These are phyloP conservation scores for Taxidea taxus DNA, from an alignment of 2,113 vertebrate genomes.

Conservation along the genomic window DNA sequence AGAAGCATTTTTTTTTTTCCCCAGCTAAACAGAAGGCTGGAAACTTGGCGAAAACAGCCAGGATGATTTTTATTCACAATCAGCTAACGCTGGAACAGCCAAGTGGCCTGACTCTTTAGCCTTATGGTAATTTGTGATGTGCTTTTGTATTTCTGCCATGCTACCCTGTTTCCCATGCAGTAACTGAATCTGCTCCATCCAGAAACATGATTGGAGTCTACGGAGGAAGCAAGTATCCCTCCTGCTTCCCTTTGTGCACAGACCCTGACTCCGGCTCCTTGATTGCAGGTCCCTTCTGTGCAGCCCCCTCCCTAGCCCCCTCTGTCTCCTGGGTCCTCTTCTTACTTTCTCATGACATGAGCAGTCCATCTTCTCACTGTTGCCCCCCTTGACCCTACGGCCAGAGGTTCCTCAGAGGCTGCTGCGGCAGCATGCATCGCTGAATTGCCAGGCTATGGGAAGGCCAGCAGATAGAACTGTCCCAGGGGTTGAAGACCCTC, in stretches of 20 bases:
- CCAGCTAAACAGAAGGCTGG: conserved; percentile 32
- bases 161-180: conserved; percentile 40
- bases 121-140: conserved; percentile 31
- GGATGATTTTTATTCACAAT: conserved; percentile 58
- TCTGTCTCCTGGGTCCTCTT: neutral
- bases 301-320: neutral
- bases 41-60: conserved; percentile 56
- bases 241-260: neutral
- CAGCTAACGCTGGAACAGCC: conserved; percentile 38
- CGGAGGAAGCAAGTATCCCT: neutral
- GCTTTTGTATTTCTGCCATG: conserved; percentile 22
- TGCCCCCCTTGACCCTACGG: neutral
- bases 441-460: neutral
- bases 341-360: neutral
- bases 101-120: conserved; percentile 55
- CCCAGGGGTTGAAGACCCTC: neutral
- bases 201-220: neutral
- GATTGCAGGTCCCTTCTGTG: neutral
- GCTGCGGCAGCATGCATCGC: too few relatives aligned
- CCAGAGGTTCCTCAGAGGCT: neutral
- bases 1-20: neutral
- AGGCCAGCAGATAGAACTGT: neutral
- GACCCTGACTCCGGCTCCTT: neutral
- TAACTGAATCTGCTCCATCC: conserved; percentile 5
- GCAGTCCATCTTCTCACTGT: neutral